Conservation (phyloP, 2,797 vertebrate genomes). For the Aulostomus chinensis region DNA sequence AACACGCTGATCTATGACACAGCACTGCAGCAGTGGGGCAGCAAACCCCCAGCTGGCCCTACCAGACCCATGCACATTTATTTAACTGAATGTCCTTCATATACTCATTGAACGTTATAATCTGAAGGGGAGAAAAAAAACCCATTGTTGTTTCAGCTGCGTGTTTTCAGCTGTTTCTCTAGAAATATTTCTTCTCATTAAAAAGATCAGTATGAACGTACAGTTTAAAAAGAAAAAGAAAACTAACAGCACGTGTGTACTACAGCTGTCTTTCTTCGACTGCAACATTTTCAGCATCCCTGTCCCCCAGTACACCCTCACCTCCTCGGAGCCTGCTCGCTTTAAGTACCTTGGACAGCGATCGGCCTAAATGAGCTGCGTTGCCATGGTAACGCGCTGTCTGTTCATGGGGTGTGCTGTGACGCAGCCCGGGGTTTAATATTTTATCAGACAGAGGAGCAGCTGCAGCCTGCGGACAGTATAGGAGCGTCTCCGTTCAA, state of each 20-base stretch:
- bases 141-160: no score
- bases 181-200: no score
- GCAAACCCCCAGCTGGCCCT: conserved; percentile 50
- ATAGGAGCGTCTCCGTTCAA: neutral
- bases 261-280: conserved; percentile 19
- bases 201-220: no score
- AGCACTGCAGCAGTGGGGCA: conserved; percentile 32
- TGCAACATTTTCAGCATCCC: conserved; percentile 32
- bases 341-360: conserved; percentile 67
- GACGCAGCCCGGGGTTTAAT: conserved; percentile 52
- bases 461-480: neutral
- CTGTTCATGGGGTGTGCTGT: conserved; percentile 23
- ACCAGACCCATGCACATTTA: conserved; percentile 11
- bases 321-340: conserved; percentile 14
- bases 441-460: conserved; percentile 18
- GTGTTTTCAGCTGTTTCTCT: no score
- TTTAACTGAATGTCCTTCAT: no score
- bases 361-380: conserved; percentile 45
- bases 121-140: no score
- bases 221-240: no score
- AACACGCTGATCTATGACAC: conserved; percentile 23
- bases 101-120: no score
- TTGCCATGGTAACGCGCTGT: conserved; percentile 70
- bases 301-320: conserved; percentile 18
- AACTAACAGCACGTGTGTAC: neutral